Conservation (phyloP, 2,888 invertebrate genomes). For the Polydrusus tereticollis region DNA sequence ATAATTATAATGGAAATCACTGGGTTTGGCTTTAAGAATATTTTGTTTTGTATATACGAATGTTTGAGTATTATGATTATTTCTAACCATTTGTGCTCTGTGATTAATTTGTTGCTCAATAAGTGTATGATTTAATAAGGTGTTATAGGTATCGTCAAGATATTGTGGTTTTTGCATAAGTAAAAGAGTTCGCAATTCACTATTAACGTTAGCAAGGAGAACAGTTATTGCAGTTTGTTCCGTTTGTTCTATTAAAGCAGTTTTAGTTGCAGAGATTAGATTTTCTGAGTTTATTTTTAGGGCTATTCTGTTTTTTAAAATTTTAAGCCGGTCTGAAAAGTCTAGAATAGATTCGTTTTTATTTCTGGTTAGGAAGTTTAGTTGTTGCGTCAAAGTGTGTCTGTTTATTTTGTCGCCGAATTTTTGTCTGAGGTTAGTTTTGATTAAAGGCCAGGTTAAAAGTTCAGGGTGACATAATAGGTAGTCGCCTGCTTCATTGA, state of each 20-base stretch:
- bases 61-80: not conserved
- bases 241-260: not conserved
- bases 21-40: not conserved
- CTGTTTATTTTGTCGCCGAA: conserved; percentile 15
- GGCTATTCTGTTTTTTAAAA: not conserved
- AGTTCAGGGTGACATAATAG: conserved; percentile 3
- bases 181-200: not conserved
- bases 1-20: not conserved
- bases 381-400: not conserved
- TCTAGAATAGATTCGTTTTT: conserved; percentile 8
- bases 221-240: conserved; percentile 8
- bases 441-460: not conserved
- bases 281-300: conserved; percentile 1
- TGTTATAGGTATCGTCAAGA: conserved; percentile 2
- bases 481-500: conserved; percentile 12
- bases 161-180: not conserved
- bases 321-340: not conserved
- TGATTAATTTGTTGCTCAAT: conserved; percentile 14
- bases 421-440: not conserved
- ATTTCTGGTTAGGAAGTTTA: conserved; percentile 1
- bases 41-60: not conserved
- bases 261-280: not conserved
- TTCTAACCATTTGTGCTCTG: not conserved
- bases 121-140: not conserved
- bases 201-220: not conserved